phyloP scores from a whole-genome alignment of 2,888 invertebrate species.

The Caenorhabditis japonica region DNA sequence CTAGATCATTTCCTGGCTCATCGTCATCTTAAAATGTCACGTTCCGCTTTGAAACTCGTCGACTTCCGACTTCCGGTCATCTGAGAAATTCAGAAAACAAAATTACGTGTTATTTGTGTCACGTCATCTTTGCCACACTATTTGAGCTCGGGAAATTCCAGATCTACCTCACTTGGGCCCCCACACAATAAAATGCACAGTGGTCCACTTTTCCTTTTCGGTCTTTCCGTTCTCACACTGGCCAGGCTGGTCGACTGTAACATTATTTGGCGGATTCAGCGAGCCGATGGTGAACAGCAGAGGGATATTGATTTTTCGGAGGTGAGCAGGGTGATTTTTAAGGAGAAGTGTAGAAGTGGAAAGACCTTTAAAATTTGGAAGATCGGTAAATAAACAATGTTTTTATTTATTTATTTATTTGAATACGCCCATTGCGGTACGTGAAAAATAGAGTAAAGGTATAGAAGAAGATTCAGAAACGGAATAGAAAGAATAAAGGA shows the following conservation, averaged over 20 bases:
- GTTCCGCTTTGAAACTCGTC: constrained; percentile 12
- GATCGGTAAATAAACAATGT: too few relatives aligned
- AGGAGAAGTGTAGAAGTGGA: neutral
- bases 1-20: neutral
- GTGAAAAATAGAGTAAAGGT: too few relatives aligned
- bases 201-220: neutral
- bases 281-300: constrained; percentile 24
- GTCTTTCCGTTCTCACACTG: neutral
- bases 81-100: neutral
- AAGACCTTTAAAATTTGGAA: too few relatives aligned
- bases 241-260: constrained; percentile 3
- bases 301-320: constrained; percentile 40
- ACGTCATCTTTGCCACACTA: too few relatives aligned
- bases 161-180: too few relatives aligned
- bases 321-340: constrained; percentile 1
- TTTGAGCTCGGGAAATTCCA: too few relatives aligned
- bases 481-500: too few relatives aligned
- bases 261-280: constrained; percentile 29
- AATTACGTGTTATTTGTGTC: too few relatives aligned
- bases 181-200: constrained; percentile 20
- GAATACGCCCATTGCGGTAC: too few relatives aligned
- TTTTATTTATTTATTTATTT: too few relatives aligned
- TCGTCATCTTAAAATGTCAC: constrained; percentile 2
- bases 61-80: neutral
- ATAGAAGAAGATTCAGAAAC: too few relatives aligned